These are phyloP conservation scores for Myopa tessellatipennis DNA, from an alignment of 2,888 invertebrate species.

Conservation along the genomic window DNA sequence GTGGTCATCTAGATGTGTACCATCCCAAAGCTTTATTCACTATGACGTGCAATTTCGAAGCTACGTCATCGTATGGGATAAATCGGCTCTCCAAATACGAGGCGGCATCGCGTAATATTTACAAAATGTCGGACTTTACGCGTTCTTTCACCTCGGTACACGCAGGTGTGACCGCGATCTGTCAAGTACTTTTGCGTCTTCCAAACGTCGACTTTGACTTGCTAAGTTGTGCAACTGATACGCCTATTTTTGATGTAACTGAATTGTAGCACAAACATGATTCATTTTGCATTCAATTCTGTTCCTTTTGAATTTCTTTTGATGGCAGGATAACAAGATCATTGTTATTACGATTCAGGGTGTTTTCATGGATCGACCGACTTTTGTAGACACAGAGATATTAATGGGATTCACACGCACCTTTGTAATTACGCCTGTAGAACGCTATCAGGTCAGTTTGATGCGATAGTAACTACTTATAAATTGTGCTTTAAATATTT, in stretches of 20 bases:
- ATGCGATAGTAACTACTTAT: not conserved
- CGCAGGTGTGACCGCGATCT: slow-evolving; percentile 56
- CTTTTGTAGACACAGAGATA: slow-evolving; percentile 52
- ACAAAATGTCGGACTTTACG: slow-evolving; percentile 51
- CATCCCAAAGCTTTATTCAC: slow-evolving; percentile 57
- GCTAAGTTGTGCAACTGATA: slow-evolving; percentile 55
- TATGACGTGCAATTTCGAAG: slow-evolving; percentile 56
- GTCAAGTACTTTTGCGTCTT: slow-evolving; percentile 55
- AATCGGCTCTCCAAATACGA: slow-evolving; percentile 59
- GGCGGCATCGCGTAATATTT: slow-evolving; percentile 55
- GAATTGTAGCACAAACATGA: too few relatives aligned
- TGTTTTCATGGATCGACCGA: slow-evolving; percentile 50
- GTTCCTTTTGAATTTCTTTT: slow-evolving; percentile 16
- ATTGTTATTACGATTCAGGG: slow-evolving; percentile 51
- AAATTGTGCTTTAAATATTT: not conserved
- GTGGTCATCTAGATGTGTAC: slow-evolving; percentile 46
- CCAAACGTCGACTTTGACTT: slow-evolving; percentile 57
- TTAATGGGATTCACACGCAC: slow-evolving; percentile 53
- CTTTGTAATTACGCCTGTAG: slow-evolving; percentile 50
- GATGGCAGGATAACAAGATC: slow-evolving; percentile 40
- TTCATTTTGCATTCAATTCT: not conserved
- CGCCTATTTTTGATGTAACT: slow-evolving; percentile 50
- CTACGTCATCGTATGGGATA: slow-evolving; percentile 47
- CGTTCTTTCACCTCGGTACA: slow-evolving; percentile 52
- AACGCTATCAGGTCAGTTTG: slow-evolving; percentile 47